Evolutionary conservation across 2,888 invertebrate genomes (phyloP).

Genomic region (Pseudococcus viburni): DNA sequence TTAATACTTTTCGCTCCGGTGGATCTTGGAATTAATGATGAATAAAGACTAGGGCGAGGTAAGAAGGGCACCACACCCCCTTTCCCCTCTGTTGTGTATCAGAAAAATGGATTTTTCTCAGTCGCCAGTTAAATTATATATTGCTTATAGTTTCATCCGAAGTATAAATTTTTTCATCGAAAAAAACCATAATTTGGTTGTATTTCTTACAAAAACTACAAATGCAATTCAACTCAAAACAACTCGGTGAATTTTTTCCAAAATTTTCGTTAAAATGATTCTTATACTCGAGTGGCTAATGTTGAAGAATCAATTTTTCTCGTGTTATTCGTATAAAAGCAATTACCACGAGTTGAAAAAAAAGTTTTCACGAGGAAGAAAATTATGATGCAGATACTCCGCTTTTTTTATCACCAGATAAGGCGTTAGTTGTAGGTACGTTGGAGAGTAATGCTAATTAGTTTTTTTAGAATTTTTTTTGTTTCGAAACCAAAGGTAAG

Average conservation of each 20-base stretch:
- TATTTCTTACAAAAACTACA: not conserved
- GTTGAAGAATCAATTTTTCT: too few species aligned
- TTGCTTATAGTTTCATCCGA: not conserved
- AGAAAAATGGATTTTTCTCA: not conserved
- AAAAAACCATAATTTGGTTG: not conserved
- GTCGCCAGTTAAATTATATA: not conserved
- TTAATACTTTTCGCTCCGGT: conserved; percentile 25
- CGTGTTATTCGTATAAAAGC: too few species aligned
- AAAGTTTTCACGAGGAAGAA: not conserved
- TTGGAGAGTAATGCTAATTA: not conserved
- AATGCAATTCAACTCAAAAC: too few species aligned
- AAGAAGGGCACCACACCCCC: not conserved
- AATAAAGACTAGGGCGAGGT: not conserved
- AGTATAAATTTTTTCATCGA: not conserved
- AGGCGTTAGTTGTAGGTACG: not conserved
- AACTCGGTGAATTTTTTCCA: too few species aligned
- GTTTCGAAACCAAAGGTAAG: not conserved
- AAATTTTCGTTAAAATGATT: too few species aligned
- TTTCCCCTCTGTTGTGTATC: not conserved
- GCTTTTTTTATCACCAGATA: not conserved
- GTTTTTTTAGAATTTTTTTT: not conserved
- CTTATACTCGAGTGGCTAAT: too few species aligned
- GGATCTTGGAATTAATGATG: conserved; percentile 21
- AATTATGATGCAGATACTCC: too few species aligned
- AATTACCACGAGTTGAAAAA: not conserved